These are phyloP conservation scores for Centroberyx gerrardi DNA, from an alignment of 2,797 vertebrate genomes.

Conservation along the genomic window DNA sequence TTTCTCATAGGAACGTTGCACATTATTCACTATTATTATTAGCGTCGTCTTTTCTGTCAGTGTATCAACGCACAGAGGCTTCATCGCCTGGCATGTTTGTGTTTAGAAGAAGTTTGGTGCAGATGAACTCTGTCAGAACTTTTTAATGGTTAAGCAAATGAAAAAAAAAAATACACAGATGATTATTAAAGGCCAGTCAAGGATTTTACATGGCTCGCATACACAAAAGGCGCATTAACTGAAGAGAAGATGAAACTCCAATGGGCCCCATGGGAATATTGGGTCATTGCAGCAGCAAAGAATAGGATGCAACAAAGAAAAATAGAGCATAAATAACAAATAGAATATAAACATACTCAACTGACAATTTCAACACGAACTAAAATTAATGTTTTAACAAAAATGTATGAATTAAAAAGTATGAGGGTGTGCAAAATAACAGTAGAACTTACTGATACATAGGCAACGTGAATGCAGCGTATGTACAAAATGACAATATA, in stretches of 20 bases:
- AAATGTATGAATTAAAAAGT: background rate
- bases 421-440: background rate
- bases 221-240: background rate
- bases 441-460: too few relatives aligned
- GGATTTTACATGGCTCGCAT: background rate
- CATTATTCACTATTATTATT: constrained; percentile 62
- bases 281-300: too few relatives aligned
- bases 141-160: background rate
- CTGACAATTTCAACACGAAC: too few relatives aligned
- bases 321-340: too few relatives aligned
- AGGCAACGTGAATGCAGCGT: background rate
- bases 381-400: too few relatives aligned
- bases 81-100: constrained; percentile 5
- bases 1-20: constrained; percentile 67
- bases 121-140: background rate
- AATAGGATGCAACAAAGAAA: too few relatives aligned
- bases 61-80: constrained; percentile 29
- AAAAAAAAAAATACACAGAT: background rate
- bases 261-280: too few relatives aligned
- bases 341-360: too few relatives aligned
- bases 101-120: constrained; percentile 1
- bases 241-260: background rate
- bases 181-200: background rate
- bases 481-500: background rate
- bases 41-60: constrained; percentile 26